A percentile compares a stretch with the other conserved stretches of the same genome.
Evolutionary conservation across 1,140 invertebrate genomes (phyloP).

Genomic region (Drosophila equinoxialis): DNA sequence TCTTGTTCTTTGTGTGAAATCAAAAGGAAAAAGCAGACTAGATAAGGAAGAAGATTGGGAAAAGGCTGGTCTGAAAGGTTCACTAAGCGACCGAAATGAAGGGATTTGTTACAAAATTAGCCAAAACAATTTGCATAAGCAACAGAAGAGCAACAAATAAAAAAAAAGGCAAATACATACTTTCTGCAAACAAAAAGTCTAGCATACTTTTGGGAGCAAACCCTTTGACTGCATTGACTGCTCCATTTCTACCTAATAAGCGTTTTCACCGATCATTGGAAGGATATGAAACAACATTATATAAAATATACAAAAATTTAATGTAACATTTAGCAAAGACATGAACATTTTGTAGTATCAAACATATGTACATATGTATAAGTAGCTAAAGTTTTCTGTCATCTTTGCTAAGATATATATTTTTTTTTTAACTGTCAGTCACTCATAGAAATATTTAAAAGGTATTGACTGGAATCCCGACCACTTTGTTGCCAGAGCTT

Average conservation of each 20-base stretch:
- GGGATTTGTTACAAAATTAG: constrained; percentile 67
- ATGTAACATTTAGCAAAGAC: no score
- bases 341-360: no score
- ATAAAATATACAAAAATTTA: no score
- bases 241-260: background rate
- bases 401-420: no score
- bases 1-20: constrained; percentile 28
- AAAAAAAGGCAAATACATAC: constrained; percentile 9
- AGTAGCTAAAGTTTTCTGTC: no score
- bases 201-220: constrained; percentile 9
- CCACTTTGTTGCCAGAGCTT: background rate
- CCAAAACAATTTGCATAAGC: constrained; percentile 63
- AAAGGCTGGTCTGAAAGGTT: constrained; percentile 30
- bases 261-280: background rate
- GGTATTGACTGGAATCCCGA: background rate
- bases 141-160: constrained; percentile 37
- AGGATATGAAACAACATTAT: no score
- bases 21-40: constrained; percentile 59
- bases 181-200: background rate
- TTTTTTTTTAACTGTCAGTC: no score
- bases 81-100: constrained; percentile 37
- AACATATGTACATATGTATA: no score
- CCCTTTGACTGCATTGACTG: background rate
- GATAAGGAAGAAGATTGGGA: constrained; percentile 52
- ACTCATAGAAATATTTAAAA: background rate